Conservation (phyloP, 2,113 vertebrate genomes). For the Petrocephalus zakoni region DNA sequence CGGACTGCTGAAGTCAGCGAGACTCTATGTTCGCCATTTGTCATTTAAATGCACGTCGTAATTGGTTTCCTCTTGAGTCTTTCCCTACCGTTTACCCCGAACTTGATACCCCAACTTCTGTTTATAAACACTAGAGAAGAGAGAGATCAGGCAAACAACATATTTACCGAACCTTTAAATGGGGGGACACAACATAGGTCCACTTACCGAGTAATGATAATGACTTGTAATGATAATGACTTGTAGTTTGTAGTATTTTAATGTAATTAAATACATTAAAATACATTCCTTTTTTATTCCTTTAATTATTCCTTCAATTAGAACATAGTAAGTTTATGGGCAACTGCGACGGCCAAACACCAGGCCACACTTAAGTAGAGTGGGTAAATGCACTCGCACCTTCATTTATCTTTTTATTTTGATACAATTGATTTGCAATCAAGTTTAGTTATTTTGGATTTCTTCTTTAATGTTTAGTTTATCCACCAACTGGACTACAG, state of each 20-base stretch:
- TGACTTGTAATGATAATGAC: not conserved
- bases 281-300: not conserved
- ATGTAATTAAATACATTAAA: too few relatives aligned
- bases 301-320: not conserved
- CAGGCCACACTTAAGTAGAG: too few relatives aligned
- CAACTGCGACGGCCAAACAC: too few relatives aligned
- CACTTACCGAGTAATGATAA: not conserved
- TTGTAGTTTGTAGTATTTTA: too few relatives aligned
- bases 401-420: too few relatives aligned
- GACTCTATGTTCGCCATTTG: not conserved
- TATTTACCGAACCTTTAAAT: not conserved
- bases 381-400: too few relatives aligned
- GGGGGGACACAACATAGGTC: not conserved
- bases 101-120: not conserved
- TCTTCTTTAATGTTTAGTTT: too few relatives aligned
- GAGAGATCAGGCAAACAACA: not conserved
- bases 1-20: not conserved
- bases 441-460: too few relatives aligned
- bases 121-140: not conserved
- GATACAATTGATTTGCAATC: too few relatives aligned
- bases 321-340: not conserved
- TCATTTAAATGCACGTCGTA: not conserved
- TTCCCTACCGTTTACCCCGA: not conserved
- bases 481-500: too few relatives aligned
- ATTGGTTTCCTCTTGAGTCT: not conserved